Percentiles rank a stretch among this genome's conserved stretches.
Conservation (phyloP, 2,888 invertebrate species). For the Steinernema hermaphroditum region DNA sequence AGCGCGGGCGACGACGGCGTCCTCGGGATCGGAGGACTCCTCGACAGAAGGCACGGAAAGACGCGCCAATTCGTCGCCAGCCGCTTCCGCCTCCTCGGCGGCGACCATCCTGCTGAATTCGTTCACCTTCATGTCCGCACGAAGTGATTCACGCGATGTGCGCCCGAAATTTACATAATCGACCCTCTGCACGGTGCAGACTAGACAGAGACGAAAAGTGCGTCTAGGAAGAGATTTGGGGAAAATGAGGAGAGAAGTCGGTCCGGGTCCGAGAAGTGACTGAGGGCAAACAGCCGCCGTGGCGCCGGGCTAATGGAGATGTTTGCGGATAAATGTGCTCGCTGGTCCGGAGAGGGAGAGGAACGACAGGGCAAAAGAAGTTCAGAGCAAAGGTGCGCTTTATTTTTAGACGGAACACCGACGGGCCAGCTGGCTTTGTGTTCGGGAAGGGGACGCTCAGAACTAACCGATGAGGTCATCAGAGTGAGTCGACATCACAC, state of each 20-base stretch:
- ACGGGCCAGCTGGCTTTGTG: conserved; percentile 16
- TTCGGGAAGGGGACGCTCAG: neutral
- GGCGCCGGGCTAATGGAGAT: conserved; percentile 15
- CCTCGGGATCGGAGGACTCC: conserved; percentile 2
- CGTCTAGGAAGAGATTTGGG: neutral
- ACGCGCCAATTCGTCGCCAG: conserved; percentile 9
- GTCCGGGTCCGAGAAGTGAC: neutral
- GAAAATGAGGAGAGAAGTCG: neutral
- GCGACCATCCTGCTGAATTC: conserved; percentile 23
- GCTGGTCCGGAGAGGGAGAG: neutral
- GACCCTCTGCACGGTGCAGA: conserved; percentile 13
- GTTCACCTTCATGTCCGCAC: neutral
- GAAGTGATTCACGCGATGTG: neutral
- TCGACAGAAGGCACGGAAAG: conserved; percentile 28
- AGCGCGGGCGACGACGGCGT: neutral
- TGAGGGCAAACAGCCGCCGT: conserved; percentile 21
- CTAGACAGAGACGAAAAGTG: neutral
- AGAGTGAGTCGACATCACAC: too few species aligned
- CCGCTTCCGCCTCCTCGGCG: conserved; percentile 32
- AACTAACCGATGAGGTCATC: neutral
- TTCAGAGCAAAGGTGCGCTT: too few species aligned
- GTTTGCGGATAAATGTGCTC: conserved; percentile 16
- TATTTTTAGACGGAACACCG: neutral
- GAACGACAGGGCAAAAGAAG: neutral
- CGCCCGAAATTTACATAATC: conserved; percentile 20